Conservation (phyloP, 2,888 invertebrate species). For the Digitonthophagus gazella region DNA sequence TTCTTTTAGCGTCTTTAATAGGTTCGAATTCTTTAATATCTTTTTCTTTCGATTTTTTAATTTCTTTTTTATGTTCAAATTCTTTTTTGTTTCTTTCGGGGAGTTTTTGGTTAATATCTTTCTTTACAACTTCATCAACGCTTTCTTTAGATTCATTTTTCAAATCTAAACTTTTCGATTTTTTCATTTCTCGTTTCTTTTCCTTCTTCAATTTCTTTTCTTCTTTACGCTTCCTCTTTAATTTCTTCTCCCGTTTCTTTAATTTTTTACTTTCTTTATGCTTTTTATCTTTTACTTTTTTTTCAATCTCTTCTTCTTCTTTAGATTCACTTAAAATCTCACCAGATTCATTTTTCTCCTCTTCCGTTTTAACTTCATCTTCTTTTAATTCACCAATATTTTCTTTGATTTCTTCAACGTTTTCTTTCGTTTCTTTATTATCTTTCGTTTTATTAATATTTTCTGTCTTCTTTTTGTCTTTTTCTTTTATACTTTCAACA, state of each 20-base stretch:
- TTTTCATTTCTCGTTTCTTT: slow-evolving; percentile 15
- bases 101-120: slow-evolving; percentile 21
- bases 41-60: slow-evolving; percentile 21
- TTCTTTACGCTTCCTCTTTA: slow-evolving; percentile 14
- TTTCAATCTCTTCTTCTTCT: slow-evolving; percentile 19
- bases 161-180: slow-evolving; percentile 21
- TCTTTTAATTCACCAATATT: too few relatives aligned
- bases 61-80: background rate
- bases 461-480: slow-evolving; percentile 9
- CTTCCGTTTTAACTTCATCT: slow-evolving; percentile 18
- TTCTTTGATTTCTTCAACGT: slow-evolving; percentile 20
- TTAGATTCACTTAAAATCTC: too few relatives aligned
- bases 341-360: slow-evolving; percentile 18
- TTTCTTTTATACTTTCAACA: slow-evolving; percentile 8
- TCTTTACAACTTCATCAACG: background rate
- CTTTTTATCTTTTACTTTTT: slow-evolving; percentile 21
- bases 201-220: slow-evolving; percentile 17
- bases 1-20: slow-evolving; percentile 16
- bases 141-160: slow-evolving; percentile 14
- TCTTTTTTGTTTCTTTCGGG: slow-evolving; percentile 19
- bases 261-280: slow-evolving; percentile 19
- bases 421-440: too few relatives aligned
- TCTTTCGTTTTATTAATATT: slow-evolving; percentile 17
- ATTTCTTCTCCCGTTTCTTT: slow-evolving; percentile 7
- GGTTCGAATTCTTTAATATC: slow-evolving; percentile 17